Evolutionary conservation across 92 coral and sea anemone species (phyloP), one percentile per base, ranked within the genome.

Genomic region (Siderastrea radians): DNA sequence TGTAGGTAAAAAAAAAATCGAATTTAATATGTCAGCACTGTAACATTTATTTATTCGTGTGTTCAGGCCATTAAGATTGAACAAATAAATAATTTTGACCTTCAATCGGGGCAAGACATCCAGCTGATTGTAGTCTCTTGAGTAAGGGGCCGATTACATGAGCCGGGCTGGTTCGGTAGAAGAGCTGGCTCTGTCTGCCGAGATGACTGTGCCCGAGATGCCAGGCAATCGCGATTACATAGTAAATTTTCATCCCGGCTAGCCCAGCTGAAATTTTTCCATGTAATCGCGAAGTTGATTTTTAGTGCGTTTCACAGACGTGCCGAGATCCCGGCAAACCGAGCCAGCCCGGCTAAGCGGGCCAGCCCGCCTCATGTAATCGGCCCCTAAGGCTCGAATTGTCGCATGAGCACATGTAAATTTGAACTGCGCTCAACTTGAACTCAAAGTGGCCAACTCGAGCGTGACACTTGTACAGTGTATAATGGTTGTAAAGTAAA

Each of bases 401-500:
- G 70, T 63, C 19, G 44, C n/a, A 15, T 14, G 51, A 13, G 68
- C 38, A 26, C 38, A 26, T 26, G 38, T 58, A 77, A 45, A 61
- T 59, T 60, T 59, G 7, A 87, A 59, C 62, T 84, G 53, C 19
- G 2, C 14, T 43, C 66, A 51, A 54, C 49, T 58, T 19, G 54
- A 26, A 26, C 44, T 1, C n/a, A 44, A 5, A 44, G 63, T 68
- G 65, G 63, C 26, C 14, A 52, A 47, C 17, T 81, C 67, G 73
- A 81, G 66, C 86, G 86, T 82, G 69, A 82, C 77, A 81, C 52
- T 45, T 17, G 57, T 68, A 2, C 2, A 26, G 38, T 55, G 51
- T 64, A 3, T 81, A 55, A 68, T 16, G 67, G 64, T 55, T 70
- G 54, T 8, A 44, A 54, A 9, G 68, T 53, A 68, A 68, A 53